A percentile compares a stretch with the other conserved stretches of the same genome.
These are phyloP conservation scores for Reinhardtius hippoglossoides DNA, from an alignment of 2,113 vertebrate genomes.

Conservation along the genomic window DNA sequence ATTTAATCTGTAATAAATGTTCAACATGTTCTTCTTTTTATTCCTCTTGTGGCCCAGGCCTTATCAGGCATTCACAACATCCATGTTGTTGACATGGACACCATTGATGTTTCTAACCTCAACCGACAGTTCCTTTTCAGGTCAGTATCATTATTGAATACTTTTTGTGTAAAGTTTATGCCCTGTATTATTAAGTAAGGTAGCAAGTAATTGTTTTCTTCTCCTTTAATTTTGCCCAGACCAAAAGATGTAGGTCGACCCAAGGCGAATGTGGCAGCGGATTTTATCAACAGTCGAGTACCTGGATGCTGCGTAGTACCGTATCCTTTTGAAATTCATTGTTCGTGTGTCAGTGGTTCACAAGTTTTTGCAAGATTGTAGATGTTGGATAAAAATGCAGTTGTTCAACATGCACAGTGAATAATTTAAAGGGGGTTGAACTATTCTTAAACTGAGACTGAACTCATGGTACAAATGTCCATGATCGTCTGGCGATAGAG, in stretches of 20 bases:
- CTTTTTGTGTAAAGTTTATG: not conserved
- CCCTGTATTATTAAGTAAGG: not conserved
- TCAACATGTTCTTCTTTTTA: not conserved
- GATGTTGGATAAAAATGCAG: not conserved
- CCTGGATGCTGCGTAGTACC: conserved; percentile 89
- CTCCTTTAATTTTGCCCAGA: conserved; percentile 73
- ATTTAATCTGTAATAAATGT: not conserved
- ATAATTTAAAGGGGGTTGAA: not conserved
- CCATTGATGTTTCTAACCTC: conserved; percentile 93
- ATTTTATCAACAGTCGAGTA: conserved; percentile 90
- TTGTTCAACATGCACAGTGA: not conserved
- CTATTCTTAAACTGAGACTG: not conserved
- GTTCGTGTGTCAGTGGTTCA: not conserved
- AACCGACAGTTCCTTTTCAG: conserved; percentile 96
- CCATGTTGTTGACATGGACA: conserved; percentile 96
- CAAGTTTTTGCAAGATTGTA: not conserved
- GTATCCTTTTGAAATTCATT: conserved; percentile 86
- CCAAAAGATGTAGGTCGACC: conserved; percentile 91
- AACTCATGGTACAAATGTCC: not conserved
- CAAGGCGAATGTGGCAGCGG: conserved; percentile 93
- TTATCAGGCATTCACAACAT: conserved; percentile 92
- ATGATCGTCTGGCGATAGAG: not conserved
- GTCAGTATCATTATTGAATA: conserved; percentile 75
- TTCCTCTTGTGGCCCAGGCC: conserved; percentile 79
- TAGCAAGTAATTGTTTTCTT: conserved; percentile 1